A percentile compares a stretch with the other conserved stretches of the same genome.
Conservation (phyloP, 1,140 invertebrate genomes). For the Drosophila ironensis region DNA sequence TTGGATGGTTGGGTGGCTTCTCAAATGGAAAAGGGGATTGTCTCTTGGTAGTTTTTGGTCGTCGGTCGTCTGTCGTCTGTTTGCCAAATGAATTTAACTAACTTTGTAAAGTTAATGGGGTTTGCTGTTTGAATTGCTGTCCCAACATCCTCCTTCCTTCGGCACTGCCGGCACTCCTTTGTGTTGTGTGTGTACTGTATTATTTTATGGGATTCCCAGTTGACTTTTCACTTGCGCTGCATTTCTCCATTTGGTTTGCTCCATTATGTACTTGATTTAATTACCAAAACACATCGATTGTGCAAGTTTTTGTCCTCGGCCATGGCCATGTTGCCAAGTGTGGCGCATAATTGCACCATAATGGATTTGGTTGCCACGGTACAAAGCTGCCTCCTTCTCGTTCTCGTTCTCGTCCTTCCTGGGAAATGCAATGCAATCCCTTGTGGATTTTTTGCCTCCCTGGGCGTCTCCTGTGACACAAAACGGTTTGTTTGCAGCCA, state of each 20-base stretch:
- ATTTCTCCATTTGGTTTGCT: slow-evolving; percentile 40
- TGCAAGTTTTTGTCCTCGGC: slow-evolving; percentile 22
- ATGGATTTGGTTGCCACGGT: slow-evolving; percentile 76
- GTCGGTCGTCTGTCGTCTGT: slow-evolving; percentile 61
- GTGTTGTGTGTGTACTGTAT: slow-evolving; percentile 39
- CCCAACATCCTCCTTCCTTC: slow-evolving; percentile 13
- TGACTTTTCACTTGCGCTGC: slow-evolving; percentile 70
- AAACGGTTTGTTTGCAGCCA: slow-evolving; percentile 67
- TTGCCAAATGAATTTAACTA: slow-evolving; percentile 81
- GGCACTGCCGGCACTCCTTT: too few species aligned
- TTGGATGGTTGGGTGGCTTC: slow-evolving; percentile 11
- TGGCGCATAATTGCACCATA: slow-evolving; percentile 77
- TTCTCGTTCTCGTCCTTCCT: background rate
- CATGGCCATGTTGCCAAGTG: slow-evolving; percentile 41
- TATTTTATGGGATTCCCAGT: slow-evolving; percentile 68
- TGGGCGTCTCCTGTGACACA: slow-evolving; percentile 60
- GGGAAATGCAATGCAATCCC: slow-evolving; percentile 14
- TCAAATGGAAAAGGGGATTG: slow-evolving; percentile 5
- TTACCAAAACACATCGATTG: slow-evolving; percentile 77
- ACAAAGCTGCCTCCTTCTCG: slow-evolving; percentile 11
- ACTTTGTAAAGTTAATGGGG: slow-evolving; percentile 80
- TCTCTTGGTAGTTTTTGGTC: slow-evolving; percentile 52
- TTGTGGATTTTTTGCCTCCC: slow-evolving; percentile 46
- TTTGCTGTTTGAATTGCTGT: slow-evolving; percentile 75
- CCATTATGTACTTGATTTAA: slow-evolving; percentile 69